A percentile compares a stretch with the other conserved stretches of the same genome.
These are phyloP conservation scores for Thereuonema tuberculata DNA, from an alignment of 1,140 invertebrate species.

Conservation along the genomic window DNA sequence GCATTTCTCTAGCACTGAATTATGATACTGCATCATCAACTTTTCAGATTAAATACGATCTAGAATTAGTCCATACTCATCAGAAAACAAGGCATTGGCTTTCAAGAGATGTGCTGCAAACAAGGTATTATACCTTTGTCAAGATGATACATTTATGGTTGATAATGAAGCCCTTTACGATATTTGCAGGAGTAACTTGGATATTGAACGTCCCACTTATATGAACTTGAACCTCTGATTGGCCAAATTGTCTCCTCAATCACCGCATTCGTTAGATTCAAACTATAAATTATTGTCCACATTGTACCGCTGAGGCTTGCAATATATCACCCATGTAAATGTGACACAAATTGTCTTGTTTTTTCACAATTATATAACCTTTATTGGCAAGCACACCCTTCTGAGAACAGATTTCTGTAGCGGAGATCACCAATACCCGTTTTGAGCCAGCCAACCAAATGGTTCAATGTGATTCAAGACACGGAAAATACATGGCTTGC, in stretches of 20 bases:
- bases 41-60: too few species aligned
- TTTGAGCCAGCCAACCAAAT: constrained; percentile 47
- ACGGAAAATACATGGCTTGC: constrained; percentile 78
- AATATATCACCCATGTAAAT: too few species aligned
- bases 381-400: too few species aligned
- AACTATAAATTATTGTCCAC: constrained; percentile 39
- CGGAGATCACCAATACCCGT: constrained; percentile 76
- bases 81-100: too few species aligned
- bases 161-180: constrained; percentile 41
- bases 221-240: constrained; percentile 29
- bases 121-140: too few species aligned
- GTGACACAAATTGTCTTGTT: too few species aligned
- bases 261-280: constrained; percentile 36
- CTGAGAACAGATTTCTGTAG: constrained; percentile 64
- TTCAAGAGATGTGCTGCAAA: too few species aligned
- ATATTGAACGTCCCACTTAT: constrained; percentile 33
- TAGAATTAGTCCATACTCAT: too few species aligned
- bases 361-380: too few species aligned
- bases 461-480: not conserved
- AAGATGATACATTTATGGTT: constrained; percentile 37
- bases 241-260: constrained; percentile 36
- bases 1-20: too few species aligned
- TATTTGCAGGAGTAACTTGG: constrained; percentile 38
- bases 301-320: too few species aligned
- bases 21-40: too few species aligned